Percentiles rank a stretch among this genome's conserved stretches.
Conservation (phyloP, 2,113 vertebrate species). For the Copsychus sechellarum region DNA sequence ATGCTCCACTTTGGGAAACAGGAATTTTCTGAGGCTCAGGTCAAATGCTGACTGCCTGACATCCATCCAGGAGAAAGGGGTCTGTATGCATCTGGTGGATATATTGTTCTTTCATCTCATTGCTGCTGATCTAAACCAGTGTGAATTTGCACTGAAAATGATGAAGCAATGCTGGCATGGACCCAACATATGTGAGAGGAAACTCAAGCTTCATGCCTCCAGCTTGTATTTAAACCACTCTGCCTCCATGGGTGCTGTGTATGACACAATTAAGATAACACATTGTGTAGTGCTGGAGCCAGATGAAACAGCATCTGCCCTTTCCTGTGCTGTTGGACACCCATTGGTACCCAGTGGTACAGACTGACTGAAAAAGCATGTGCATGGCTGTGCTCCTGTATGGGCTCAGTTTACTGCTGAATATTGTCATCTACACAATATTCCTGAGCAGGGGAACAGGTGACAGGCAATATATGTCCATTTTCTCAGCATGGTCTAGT, state of each 20-base stretch:
- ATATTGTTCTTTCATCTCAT: not conserved
- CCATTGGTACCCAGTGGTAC: not conserved
- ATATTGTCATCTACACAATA: not conserved
- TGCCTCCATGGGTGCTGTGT: not conserved
- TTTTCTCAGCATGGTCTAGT: not conserved
- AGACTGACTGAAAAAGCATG: not conserved
- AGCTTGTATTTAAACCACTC: not conserved
- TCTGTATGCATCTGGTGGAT: not conserved
- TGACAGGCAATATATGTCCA: not conserved
- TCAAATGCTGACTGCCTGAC: not conserved
- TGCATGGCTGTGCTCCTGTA: not conserved
- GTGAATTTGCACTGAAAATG: not conserved
- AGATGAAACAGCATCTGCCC: not conserved
- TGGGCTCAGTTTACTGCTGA: not conserved
- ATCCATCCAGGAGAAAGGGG: not conserved
- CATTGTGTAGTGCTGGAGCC: not conserved
- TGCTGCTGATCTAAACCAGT: not conserved
- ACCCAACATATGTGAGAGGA: not conserved
- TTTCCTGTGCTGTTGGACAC: not conserved
- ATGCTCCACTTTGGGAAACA: accelerated
- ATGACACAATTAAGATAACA: not conserved
- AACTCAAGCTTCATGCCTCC: not conserved
- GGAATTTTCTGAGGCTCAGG: not conserved
- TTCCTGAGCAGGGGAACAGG: not conserved
- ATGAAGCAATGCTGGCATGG: not conserved